These are phyloP conservation scores for Phrynocephalus guinanensis DNA, from an alignment of 2,797 vertebrate species.

Conservation along the genomic window DNA sequence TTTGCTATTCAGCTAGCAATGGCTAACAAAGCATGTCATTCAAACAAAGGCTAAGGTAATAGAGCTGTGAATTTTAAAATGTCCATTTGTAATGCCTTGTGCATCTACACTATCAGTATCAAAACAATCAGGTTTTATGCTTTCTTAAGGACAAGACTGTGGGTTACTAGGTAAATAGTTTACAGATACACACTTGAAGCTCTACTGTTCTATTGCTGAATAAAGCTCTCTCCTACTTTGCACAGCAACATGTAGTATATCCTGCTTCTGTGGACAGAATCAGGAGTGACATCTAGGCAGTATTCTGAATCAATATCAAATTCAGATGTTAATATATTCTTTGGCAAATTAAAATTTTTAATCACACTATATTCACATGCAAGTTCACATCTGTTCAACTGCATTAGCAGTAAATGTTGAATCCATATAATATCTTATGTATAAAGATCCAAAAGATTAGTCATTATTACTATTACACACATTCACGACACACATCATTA, in stretches of 20 bases:
- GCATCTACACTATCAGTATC: background rate
- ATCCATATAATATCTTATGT: background rate
- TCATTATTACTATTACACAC: slow-evolving; percentile 3
- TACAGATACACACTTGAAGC: background rate
- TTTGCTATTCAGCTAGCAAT: background rate
- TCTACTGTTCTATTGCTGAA: background rate
- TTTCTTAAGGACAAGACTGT: background rate
- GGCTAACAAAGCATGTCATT: background rate
- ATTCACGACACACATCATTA: slow-evolving; percentile 14
- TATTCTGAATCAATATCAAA: background rate
- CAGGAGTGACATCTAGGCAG: background rate
- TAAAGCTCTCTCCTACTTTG: background rate
- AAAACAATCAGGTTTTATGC: background rate
- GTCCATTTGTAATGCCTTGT: background rate
- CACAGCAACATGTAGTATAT: background rate
- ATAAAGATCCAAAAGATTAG: slow-evolving; percentile 33
- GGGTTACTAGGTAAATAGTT: background rate
- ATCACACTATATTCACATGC: background rate
- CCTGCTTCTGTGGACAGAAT: background rate
- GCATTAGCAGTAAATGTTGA: background rate
- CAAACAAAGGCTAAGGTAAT: background rate
- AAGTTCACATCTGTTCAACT: background rate
- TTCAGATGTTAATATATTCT: background rate
- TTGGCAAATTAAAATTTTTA: background rate
- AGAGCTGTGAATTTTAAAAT: background rate